These are phyloP conservation scores for Sciurus niger DNA, from an alignment of 2,113 vertebrate genomes.

Conservation along the genomic window DNA sequence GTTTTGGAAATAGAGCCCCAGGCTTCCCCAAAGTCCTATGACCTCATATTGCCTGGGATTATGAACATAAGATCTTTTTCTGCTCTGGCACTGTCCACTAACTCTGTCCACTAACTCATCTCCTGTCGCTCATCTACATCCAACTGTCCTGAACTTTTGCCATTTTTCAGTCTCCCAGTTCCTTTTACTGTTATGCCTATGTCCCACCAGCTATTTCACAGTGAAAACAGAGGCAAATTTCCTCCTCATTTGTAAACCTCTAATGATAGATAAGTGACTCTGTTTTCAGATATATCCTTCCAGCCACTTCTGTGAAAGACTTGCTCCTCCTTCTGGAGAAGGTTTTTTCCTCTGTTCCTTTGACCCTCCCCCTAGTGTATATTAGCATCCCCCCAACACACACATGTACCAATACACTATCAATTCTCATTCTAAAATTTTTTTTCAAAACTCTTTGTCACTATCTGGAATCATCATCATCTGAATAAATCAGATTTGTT, in stretches of 20 bases:
- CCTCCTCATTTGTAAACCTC: neutral
- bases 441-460: constrained; percentile 32
- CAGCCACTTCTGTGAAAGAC: neutral
- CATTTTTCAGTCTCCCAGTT: neutral
- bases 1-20: constrained; percentile 19
- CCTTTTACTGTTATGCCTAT: neutral
- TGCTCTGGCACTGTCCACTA: neutral
- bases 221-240: constrained; percentile 24
- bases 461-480: constrained; percentile 1
- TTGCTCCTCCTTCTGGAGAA: neutral
- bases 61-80: neutral
- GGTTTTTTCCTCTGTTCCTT: neutral
- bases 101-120: neutral
- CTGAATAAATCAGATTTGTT: no score
- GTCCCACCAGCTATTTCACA: neutral
- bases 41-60: neutral
- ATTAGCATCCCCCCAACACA: neutral
- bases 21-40: neutral
- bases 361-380: neutral
- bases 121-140: neutral
- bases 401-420: neutral
- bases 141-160: neutral
- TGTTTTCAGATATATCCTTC: neutral
- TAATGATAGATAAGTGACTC: neutral
- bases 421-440: neutral